Percentiles rank a stretch among this genome's conserved stretches.
phyloP scores from a whole-genome alignment of 1,140 invertebrate genomes.

The Drosophila ficusphila region DNA sequence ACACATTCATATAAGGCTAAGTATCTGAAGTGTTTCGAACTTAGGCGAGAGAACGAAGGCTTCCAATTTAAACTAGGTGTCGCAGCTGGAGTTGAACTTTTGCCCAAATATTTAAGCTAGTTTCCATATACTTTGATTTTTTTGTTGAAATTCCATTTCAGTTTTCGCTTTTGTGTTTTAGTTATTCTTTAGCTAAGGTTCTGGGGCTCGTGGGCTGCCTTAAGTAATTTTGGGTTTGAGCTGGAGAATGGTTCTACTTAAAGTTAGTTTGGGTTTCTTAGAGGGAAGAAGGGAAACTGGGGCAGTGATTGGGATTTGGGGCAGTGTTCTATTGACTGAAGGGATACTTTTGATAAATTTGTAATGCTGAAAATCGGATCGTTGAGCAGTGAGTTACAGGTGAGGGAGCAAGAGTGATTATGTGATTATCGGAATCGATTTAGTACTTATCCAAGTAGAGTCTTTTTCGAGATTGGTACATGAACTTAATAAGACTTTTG shows the following conservation, averaged over 20 bases:
- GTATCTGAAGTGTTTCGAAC: slow-evolving; percentile 39
- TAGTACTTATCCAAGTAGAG: slow-evolving; percentile 38
- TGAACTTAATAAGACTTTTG: slow-evolving; percentile 43
- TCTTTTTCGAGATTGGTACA: slow-evolving; percentile 44
- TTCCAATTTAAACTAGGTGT: slow-evolving; percentile 56
- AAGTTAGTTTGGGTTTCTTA: slow-evolving; percentile 42
- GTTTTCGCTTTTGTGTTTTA: slow-evolving; percentile 35
- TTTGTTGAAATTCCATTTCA: slow-evolving; percentile 73
- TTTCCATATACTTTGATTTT: slow-evolving; percentile 28
- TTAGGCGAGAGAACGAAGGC: slow-evolving; percentile 43
- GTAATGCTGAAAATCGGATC: slow-evolving; percentile 31
- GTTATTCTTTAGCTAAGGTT: slow-evolving; percentile 55
- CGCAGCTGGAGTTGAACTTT: slow-evolving; percentile 54
- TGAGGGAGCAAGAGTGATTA: slow-evolving; percentile 23
- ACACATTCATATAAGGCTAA: slow-evolving; percentile 67
- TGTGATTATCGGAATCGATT: slow-evolving; percentile 13
- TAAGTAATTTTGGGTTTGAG: slow-evolving; percentile 57
- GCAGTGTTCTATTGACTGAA: slow-evolving; percentile 69
- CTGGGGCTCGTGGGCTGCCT: slow-evolving; percentile 54
- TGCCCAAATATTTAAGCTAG: slow-evolving; percentile 71
- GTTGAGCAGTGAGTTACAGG: slow-evolving; percentile 59
- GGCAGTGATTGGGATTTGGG: slow-evolving; percentile 16
- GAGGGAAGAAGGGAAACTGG: not conserved
- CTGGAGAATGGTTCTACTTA: slow-evolving; percentile 72
- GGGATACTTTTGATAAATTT: slow-evolving; percentile 5